Percentiles rank a stretch among this genome's conserved stretches.
phyloP scores from a whole-genome alignment of 2,113 vertebrate species.

The Tonatia bakeri region DNA sequence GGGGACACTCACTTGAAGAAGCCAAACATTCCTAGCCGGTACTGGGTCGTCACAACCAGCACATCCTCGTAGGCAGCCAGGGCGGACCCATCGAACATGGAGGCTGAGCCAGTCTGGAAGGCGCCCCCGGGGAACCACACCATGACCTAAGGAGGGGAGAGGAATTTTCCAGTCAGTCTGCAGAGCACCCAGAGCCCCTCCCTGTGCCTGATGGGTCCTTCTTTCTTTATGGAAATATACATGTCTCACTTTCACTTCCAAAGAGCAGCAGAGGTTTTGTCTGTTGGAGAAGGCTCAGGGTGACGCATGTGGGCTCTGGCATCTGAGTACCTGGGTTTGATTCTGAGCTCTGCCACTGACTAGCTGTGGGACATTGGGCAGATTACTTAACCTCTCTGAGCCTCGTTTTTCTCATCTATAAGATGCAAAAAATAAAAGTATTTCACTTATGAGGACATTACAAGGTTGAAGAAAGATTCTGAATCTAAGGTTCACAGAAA shows the following conservation, averaged over 20 bases:
- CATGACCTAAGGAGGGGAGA: constrained; percentile 52
- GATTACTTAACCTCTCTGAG: background rate
- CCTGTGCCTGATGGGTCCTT: background rate
- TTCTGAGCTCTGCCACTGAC: background rate
- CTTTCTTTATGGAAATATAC: background rate
- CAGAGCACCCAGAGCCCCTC: background rate
- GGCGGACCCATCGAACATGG: constrained; percentile 56
- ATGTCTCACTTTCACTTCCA: background rate
- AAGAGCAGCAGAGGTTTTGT: background rate
- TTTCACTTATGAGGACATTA: background rate
- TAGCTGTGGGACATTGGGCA: background rate
- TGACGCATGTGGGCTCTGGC: background rate
- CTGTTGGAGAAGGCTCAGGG: background rate
- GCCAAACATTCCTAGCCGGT: constrained; percentile 64
- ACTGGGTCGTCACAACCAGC: constrained; percentile 62
- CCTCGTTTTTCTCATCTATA: background rate
- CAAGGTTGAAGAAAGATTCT: background rate
- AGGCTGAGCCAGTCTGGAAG: constrained; percentile 56
- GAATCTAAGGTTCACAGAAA: background rate
- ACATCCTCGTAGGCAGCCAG: constrained; percentile 58
- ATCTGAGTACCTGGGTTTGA: background rate
- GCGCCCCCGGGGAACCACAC: constrained; percentile 65
- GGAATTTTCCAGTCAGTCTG: background rate
- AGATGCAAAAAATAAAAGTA: background rate
- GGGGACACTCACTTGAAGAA: constrained; percentile 70